Base-by-base conservation (phyloP, 2,797 vertebrate species). In the Schizothorax lantsangensis region DNA sequence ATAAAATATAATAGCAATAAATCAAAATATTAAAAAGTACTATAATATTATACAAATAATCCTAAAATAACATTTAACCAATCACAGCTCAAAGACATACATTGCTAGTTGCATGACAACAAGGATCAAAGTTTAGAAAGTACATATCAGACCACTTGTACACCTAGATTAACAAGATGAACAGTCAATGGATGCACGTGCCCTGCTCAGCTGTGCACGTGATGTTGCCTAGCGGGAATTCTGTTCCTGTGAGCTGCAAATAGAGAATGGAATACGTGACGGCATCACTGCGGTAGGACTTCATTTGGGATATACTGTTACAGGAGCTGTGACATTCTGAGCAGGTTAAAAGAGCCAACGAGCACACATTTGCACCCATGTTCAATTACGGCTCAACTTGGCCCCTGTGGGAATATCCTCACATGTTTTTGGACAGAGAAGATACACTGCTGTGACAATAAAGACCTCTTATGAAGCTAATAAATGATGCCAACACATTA, bases 291-390 rank as follows among this genome's bases (percentile, higher is more conserved):
- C 21, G 71, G 74, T 30, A 68, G 81, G 72, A 69, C 74, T 47
- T 88, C 62, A 72, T 86, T 86, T 49, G 40, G 80, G 71, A 85
- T 83, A 84, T 43, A 84, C 47, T 80, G 87, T 87, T 86, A 90
- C 79, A 77, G 49, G 82, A 89, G 85, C 72, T 54, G 74, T 74
- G 78, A 79, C 87, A 92, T 90, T 89, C 86, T 83, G 57, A 62
- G n/a, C 62, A 84, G 71, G 52, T 88, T 86, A 88, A 90, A 81
- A 79, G 73, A 87, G 79, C 78, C 79, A 54, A 47, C 69, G 19
- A 62, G 75, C 72, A 79, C 66, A 81, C 77, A 83, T 64, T 90
- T 88, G 69, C 47, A 77, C 33, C 43, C 49, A 59, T 82, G 43
- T 85, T 81, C 62, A 78, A n/a, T 73, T 79, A 83, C 62, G 26